Evolutionary conservation across 2,797 vertebrate species (phyloP).

Genomic region (Vultur gryphus): DNA sequence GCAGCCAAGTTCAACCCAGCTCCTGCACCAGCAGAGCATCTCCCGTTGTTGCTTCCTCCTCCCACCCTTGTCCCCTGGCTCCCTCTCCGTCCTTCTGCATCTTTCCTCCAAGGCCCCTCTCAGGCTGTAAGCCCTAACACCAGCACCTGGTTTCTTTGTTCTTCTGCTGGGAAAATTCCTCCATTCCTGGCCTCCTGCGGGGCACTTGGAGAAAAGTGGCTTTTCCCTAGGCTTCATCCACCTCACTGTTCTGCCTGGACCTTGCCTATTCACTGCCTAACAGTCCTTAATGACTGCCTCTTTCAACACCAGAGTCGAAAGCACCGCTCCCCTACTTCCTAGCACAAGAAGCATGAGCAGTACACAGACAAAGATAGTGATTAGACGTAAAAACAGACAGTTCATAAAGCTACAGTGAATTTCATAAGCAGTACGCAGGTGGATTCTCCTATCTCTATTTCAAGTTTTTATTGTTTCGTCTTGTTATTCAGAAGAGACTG

Average conservation of each 20-base stretch:
- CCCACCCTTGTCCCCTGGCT: not conserved
- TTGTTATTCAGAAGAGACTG: not conserved
- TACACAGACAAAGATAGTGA: not conserved
- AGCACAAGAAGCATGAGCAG: not conserved
- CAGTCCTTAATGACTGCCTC: not conserved
- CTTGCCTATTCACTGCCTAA: not conserved
- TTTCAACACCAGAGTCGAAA: not conserved
- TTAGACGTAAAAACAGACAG: not conserved
- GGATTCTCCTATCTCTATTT: not conserved
- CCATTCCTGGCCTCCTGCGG: not conserved
- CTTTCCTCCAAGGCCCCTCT: not conserved
- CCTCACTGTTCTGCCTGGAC: not conserved
- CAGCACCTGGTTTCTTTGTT: slow-evolving; percentile 1
- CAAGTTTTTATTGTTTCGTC: not conserved
- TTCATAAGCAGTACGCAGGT: not conserved
- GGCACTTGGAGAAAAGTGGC: not conserved
- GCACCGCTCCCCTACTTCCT: not conserved
- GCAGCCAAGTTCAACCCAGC: not conserved
- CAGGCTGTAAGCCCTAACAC: not conserved
- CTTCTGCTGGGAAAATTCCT: not conserved
- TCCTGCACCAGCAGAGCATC: not conserved
- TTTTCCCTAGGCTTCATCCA: not conserved
- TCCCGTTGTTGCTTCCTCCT: not conserved
- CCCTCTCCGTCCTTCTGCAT: not conserved
- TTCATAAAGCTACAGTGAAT: not conserved